A percentile compares a stretch with the other conserved stretches of the same genome.
These are phyloP conservation scores for Erebia aethiops DNA, from an alignment of 2,888 invertebrate species.

Conservation along the genomic window DNA sequence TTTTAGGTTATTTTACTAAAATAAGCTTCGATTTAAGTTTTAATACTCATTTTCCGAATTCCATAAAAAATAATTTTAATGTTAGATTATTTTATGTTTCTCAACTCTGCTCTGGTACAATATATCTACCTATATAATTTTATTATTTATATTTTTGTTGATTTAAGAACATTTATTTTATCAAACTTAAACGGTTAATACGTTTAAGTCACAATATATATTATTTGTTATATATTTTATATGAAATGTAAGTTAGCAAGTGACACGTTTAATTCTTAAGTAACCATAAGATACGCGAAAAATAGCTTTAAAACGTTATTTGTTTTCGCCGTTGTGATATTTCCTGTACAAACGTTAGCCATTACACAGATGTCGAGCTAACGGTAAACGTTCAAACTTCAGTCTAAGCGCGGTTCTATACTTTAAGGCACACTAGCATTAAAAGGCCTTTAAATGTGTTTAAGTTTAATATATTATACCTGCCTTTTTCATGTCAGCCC, in stretches of 20 bases:
- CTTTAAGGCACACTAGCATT: no score
- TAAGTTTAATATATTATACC: no score
- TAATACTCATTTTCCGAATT: slow-evolving; percentile 10
- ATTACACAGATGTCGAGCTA: slow-evolving; percentile 39
- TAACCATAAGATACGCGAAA: slow-evolving; percentile 35
- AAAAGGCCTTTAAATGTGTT: no score
- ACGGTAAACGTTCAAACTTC: slow-evolving; percentile 6
- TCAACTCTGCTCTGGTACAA: no score
- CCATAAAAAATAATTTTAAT: no score
- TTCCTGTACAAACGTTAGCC: slow-evolving; percentile 73
- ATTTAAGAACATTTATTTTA: neutral
- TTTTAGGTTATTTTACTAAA: neutral
- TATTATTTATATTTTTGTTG: neutral
- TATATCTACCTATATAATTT: no score
- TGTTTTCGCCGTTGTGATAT: slow-evolving; percentile 75
- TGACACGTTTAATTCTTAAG: slow-evolving; percentile 19
- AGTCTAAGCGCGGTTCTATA: no score
- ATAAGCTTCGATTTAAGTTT: neutral
- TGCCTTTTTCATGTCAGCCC: no score
- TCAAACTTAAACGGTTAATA: neutral
- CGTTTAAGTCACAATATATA: no score
- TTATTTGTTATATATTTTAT: neutral
- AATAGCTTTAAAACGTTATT: slow-evolving; percentile 70
- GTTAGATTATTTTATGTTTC: no score
- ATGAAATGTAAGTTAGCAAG: neutral